A percentile compares a stretch with the other conserved stretches of the same genome.
Conservation (phyloP, 2,113 vertebrate genomes). For the Pelecanus crispus region DNA sequence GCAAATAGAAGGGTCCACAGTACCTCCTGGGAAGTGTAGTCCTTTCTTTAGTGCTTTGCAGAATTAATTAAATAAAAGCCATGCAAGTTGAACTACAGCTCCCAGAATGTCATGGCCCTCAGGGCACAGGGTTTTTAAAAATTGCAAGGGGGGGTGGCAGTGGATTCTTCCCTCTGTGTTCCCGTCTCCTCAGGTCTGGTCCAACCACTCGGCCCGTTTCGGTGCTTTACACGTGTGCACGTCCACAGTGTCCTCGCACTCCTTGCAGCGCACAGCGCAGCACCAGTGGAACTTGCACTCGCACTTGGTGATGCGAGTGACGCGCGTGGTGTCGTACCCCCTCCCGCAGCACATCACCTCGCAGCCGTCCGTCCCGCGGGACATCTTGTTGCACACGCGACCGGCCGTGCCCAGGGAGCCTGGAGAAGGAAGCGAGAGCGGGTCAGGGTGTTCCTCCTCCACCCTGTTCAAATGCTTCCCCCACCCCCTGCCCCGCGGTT, state of each 20-base stretch:
- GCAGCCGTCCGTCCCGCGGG: conserved; percentile 88
- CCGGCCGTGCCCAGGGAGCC: conserved; percentile 94
- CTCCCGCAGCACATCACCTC: conserved; percentile 99
- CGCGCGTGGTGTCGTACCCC: conserved; percentile 96
- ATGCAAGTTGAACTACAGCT: conserved; percentile 85
- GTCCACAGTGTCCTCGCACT: conserved; percentile 92
- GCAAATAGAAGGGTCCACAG: conserved; percentile 53
- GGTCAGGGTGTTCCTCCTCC: background rate
- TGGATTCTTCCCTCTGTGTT: background rate
- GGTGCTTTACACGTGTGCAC: conserved; percentile 96
- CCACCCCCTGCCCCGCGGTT: rapidly evolving
- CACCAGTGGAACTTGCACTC: conserved; percentile 99
- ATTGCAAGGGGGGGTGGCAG: background rate
- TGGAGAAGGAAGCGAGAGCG: conserved; percentile 6
- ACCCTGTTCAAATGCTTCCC: rapidly evolving
- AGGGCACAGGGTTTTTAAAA: conserved; percentile 52
- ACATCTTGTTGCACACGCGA: conserved; percentile 89
- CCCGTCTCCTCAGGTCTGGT: conserved; percentile 77
- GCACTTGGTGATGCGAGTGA: conserved; percentile 90
- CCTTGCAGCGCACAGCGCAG: conserved; percentile 92
- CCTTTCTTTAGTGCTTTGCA: conserved; percentile 81
- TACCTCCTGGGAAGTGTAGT: conserved; percentile 70
- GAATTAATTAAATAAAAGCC: conserved; percentile 84
- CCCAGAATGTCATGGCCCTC: conserved; percentile 75
- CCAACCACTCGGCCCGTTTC: conserved; percentile 89